phyloP scores from a whole-genome alignment of 2,797 vertebrate genomes.

The Prunella strophiata region DNA sequence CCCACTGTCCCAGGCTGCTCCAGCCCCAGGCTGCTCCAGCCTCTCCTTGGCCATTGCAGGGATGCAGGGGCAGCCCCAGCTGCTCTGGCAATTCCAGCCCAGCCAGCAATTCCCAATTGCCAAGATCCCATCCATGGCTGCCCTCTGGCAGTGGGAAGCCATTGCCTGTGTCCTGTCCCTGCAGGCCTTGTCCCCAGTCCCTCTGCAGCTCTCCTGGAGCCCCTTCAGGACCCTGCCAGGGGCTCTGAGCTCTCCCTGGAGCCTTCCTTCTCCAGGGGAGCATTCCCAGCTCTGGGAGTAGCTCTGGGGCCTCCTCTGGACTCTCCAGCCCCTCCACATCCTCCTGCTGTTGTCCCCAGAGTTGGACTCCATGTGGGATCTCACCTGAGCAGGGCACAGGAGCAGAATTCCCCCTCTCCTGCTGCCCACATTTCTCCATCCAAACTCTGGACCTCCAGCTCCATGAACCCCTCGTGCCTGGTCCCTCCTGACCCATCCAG shows the following conservation, averaged over 20 bases:
- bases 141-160: neutral
- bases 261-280: accelerated
- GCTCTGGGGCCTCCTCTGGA: accelerated
- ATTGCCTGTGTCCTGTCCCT: neutral
- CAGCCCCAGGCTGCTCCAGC: neutral
- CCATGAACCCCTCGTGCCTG: accelerated
- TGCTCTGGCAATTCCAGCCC: neutral
- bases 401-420: neutral
- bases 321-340: neutral
- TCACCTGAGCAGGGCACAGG: neutral
- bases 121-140: neutral
- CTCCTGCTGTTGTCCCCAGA: neutral
- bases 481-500: neutral
- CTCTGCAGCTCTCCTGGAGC: neutral
- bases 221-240: accelerated
- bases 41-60: accelerated
- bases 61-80: neutral
- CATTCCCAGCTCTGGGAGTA: neutral
- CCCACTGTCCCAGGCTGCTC: accelerated
- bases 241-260: neutral
- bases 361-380: accelerated
- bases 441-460: neutral
- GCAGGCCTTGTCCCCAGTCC: neutral
- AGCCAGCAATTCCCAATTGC: neutral
- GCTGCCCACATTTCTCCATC: neutral